Evolutionary conservation across 2,888 invertebrate genomes (phyloP), one percentile per base, ranked within the genome.

Genomic region (Thecocarcelia acutangulata): DNA sequence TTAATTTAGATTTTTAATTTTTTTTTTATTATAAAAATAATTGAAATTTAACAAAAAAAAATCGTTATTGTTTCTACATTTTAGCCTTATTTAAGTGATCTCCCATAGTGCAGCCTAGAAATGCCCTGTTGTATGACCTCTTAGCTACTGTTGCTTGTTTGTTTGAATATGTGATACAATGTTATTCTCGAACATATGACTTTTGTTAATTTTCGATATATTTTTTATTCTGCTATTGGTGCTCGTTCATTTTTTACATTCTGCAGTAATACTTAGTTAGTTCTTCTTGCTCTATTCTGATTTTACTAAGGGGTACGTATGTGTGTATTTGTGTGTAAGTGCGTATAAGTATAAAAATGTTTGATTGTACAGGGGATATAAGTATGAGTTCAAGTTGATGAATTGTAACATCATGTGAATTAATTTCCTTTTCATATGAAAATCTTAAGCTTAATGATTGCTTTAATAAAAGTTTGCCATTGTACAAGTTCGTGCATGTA

Each of bases 331-430:
- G 15, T 40, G 21, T 28, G 56, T 21, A 6, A 37, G 15, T 6
- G 5, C 42, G 15, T 28, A 19, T 33, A 17, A 33, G 1, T 61
- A 28, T 24, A 11, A 17, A 2, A 12, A n/a, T 37, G 9, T 50
- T 58, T 24, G 19, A 15, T 21, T 61, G 52, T 61, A 44, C 9
- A n/a, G 52, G 19, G 64, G 37, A 74, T 48, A 64, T 48, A n/a
- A n/a, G n/a, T n/a, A 61, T 59, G 44, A 73, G 77, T 63, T 76
- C 81, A 81, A 64, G 69, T 77, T 81, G 81, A 81, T 81, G 77
- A 77, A 81, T 81, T 68, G 81, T 81, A 73, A 77, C 81, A 81
- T 77, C 73, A 81, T 81, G 81, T 81, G 74, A 81, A 81, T 81
- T 81, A 81, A 81, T 81, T 81, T 81, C 58, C 81, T 74, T 77